phyloP scores from a whole-genome alignment of 1,140 invertebrate genomes.

The Caerostris extrusa region DNA sequence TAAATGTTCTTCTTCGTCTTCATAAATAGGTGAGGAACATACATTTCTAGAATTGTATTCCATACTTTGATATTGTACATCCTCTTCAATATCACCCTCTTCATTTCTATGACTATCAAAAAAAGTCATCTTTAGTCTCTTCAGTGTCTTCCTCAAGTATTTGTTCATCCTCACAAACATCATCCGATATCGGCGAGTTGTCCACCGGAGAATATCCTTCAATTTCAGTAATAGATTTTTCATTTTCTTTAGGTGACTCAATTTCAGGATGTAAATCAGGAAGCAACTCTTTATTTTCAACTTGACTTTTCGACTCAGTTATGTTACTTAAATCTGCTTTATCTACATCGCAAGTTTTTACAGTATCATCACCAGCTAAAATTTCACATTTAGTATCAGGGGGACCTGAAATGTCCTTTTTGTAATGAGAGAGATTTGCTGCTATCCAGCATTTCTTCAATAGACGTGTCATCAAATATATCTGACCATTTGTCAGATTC shows the following conservation, averaged over 20 bases:
- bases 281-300: not conserved
- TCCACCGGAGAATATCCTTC: not conserved
- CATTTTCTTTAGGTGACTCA: not conserved
- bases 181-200: not conserved
- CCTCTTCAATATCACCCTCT: not conserved
- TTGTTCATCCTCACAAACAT: not conserved
- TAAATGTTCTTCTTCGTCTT: constrained; percentile 45
- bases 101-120: not conserved
- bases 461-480: constrained; percentile 53
- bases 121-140: not conserved
- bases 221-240: not conserved
- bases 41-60: not conserved
- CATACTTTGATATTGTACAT: not conserved
- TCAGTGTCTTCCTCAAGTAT: not conserved
- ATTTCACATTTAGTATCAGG: not conserved
- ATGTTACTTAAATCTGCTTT: not conserved
- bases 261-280: not conserved
- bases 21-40: constrained; percentile 18
- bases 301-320: not conserved
- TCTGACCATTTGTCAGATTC: constrained; percentile 70
- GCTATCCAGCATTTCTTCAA: constrained; percentile 52
- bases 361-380: not conserved
- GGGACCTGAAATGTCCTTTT: not conserved
- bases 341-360: not conserved
- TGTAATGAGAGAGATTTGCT: constrained; percentile 1